Percentiles rank a stretch among this genome's conserved stretches.
Evolutionary conservation across 2,113 vertebrate species (phyloP).

Genomic region (Erpornis zantholeuca): DNA sequence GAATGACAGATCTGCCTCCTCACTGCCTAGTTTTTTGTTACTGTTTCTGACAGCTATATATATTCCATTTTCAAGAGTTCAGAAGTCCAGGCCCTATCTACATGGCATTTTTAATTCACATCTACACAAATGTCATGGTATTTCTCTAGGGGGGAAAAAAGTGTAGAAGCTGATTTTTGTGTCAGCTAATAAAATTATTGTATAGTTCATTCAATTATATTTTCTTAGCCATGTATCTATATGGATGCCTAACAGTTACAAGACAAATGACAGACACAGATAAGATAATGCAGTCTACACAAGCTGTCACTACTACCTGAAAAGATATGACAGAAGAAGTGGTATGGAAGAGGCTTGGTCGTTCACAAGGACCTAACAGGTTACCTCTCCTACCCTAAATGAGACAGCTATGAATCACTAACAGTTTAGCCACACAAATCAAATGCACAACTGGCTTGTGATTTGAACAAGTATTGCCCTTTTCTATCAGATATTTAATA

Average conservation of each 20-base stretch:
- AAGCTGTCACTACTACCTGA: not conserved
- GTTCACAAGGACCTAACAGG: not conserved
- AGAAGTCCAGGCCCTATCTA: slow-evolving; percentile 35
- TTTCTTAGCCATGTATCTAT: not conserved
- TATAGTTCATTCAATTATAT: slow-evolving; percentile 21
- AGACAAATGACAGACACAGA: not conserved
- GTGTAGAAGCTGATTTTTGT: slow-evolving; percentile 5
- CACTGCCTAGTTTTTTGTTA: slow-evolving; percentile 14
- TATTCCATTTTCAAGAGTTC: slow-evolving; percentile 42
- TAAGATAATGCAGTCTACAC: not conserved
- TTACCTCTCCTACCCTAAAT: not conserved
- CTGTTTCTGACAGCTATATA: slow-evolving; percentile 27
- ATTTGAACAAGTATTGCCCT: not conserved
- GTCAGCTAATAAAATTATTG: slow-evolving; percentile 49
- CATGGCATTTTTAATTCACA: slow-evolving; percentile 54
- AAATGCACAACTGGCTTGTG: not conserved
- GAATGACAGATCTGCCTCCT: slow-evolving; percentile 32
- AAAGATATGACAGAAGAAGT: not conserved
- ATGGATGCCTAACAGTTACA: not conserved
- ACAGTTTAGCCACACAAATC: not conserved
- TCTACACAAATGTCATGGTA: slow-evolving; percentile 53
- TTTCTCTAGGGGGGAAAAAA: slow-evolving; percentile 23
- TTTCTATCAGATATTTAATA: not conserved
- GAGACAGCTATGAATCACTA: not conserved
- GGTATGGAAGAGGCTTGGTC: not conserved